Evolutionary conservation across 2,797 vertebrate genomes (phyloP).

Genomic region (Intellagama lesueurii): DNA sequence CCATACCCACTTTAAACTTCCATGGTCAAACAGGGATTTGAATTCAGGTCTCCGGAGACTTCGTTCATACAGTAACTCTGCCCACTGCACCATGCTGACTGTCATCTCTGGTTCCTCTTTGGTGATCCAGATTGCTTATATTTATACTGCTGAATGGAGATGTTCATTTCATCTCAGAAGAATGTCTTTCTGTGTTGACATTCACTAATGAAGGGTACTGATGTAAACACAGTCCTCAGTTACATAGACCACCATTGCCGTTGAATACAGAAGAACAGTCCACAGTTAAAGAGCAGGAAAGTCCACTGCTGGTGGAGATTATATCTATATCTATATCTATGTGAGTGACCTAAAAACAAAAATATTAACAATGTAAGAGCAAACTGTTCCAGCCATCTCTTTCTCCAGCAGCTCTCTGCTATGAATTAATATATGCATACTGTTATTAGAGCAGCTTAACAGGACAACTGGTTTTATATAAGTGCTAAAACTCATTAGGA

Average conservation of each 20-base stretch:
- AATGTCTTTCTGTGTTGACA: background rate
- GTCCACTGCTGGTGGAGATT: background rate
- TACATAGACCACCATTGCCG: background rate
- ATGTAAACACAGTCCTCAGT: background rate
- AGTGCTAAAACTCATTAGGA: no score
- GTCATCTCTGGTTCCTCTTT: no score
- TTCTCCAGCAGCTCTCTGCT: background rate
- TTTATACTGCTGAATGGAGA: background rate
- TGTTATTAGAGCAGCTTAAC: background rate
- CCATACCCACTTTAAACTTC: no score
- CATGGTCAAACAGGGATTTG: no score
- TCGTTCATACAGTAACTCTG: no score
- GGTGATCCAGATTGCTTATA: background rate
- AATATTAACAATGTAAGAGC: background rate
- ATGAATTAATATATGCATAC: background rate
- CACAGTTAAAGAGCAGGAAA: background rate
- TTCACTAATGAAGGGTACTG: background rate
- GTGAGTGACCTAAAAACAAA: background rate
- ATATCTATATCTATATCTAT: background rate
- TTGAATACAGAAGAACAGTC: background rate
- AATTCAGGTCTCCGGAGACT: no score
- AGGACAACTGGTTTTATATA: no score
- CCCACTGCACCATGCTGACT: no score
- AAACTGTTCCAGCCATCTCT: background rate
- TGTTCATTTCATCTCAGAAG: background rate